A percentile compares a stretch with the other conserved stretches of the same genome.
phyloP scores from a whole-genome alignment of 1,140 invertebrate genomes.

The Asbolus verrucosus region DNA sequence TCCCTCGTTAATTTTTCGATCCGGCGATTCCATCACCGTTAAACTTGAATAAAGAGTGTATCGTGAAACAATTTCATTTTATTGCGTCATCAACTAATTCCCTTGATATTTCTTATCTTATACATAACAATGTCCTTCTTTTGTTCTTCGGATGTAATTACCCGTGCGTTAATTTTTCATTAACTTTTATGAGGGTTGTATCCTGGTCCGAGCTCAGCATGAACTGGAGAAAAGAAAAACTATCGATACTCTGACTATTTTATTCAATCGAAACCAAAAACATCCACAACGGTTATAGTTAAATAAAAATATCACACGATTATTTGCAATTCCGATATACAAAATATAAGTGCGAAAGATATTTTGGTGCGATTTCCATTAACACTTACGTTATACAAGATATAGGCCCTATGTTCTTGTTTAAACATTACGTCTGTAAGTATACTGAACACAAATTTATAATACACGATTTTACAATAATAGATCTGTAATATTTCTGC shows the following conservation, averaged over 20 bases:
- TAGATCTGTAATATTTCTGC: neutral
- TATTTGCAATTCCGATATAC: conserved; percentile 44
- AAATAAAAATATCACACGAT: conserved; percentile 43
- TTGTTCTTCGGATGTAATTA: too few species aligned
- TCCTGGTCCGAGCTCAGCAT: too few species aligned
- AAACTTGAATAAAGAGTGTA: too few species aligned
- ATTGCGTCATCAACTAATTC: too few species aligned
- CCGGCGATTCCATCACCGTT: too few species aligned
- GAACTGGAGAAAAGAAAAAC: neutral
- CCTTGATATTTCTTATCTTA: too few species aligned
- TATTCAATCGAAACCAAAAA: conserved; percentile 17
- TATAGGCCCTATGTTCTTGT: conserved; percentile 32
- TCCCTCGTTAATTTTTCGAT: too few species aligned
- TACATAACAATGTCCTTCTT: too few species aligned
- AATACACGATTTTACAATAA: conserved; percentile 2
- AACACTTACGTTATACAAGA: conserved; percentile 33
- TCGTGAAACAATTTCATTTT: too few species aligned
- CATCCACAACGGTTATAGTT: conserved; percentile 13
- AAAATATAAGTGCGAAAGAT: conserved; percentile 49
- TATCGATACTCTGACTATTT: conserved; percentile 16
- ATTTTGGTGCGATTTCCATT: conserved; percentile 44
- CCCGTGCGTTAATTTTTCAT: too few species aligned
- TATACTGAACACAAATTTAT: conserved; percentile 37
- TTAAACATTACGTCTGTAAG: neutral
- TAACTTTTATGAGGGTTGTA: too few species aligned